A percentile compares a stretch with the other conserved stretches of the same genome.
phyloP scores from a whole-genome alignment of 53 echinoderm and acorn worm species.

The Arbacia lixula region DNA sequence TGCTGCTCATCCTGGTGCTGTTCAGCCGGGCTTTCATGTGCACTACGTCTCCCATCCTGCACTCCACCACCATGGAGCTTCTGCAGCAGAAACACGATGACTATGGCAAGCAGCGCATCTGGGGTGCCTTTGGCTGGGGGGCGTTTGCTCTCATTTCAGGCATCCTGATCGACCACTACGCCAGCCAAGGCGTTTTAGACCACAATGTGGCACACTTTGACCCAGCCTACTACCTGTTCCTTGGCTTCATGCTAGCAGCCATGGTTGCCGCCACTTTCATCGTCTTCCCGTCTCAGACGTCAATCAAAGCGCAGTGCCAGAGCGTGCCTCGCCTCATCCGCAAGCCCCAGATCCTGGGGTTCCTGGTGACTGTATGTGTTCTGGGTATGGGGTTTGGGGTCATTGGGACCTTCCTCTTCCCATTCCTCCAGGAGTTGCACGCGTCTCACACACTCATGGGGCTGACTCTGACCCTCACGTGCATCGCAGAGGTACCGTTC shows the following conservation, averaged over 20 bases:
- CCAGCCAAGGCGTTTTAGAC: conserved; percentile 36
- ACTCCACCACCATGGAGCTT: conserved; percentile 78
- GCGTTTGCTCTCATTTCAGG: conserved; percentile 70
- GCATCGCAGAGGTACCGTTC: conserved; percentile 64
- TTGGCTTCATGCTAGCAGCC: conserved; percentile 61
- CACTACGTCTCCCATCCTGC: conserved; percentile 83
- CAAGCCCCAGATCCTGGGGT: conserved; percentile 71
- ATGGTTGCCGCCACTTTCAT: conserved; percentile 61
- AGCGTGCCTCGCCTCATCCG: conserved; percentile 50
- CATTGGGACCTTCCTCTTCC: conserved; percentile 66
- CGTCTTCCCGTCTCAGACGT: conserved; percentile 68
- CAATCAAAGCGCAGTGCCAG: conserved; percentile 61
- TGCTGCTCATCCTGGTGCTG: conserved; percentile 70
- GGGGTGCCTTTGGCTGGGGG: conserved; percentile 77
- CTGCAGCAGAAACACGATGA: conserved; percentile 73
- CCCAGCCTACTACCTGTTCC: conserved; percentile 70
- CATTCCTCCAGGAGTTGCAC: conserved; percentile 55
- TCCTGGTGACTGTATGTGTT: conserved; percentile 64
- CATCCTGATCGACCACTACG: conserved; percentile 65
- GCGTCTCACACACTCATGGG: conserved; percentile 63
- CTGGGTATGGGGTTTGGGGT: conserved; percentile 66
- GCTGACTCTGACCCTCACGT: conserved; percentile 52
- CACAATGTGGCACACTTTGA: conserved; percentile 56
- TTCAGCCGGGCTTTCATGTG: conserved; percentile 79
- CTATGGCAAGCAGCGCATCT: conserved; percentile 73